A percentile compares a stretch with the other conserved stretches of the same genome.
These are phyloP conservation scores for Acipenser transmontanus DNA, from an alignment of 2,797 vertebrate species.

Conservation along the genomic window DNA sequence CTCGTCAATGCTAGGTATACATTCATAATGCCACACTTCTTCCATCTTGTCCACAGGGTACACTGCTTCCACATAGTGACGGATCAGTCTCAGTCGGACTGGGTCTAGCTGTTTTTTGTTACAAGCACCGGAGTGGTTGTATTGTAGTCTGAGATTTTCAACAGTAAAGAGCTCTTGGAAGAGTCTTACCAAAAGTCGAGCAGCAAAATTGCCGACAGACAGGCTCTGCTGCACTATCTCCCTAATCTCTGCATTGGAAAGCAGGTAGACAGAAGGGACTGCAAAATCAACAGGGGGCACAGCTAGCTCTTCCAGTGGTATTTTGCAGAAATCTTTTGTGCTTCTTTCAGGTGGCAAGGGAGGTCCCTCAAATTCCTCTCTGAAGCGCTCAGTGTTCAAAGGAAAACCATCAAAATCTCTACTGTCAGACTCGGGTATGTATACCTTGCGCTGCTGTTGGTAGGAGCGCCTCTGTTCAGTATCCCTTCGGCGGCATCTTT, in stretches of 20 bases:
- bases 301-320: constrained; percentile 85
- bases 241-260: constrained; percentile 85
- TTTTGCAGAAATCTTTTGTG: constrained; percentile 97
- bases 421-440: constrained; percentile 68
- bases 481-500: constrained; percentile 88
- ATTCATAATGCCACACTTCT: constrained; percentile 99
- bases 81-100: constrained; percentile 82
- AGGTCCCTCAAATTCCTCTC: constrained; percentile 79
- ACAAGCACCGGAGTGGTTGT: constrained; percentile 98
- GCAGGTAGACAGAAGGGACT: constrained; percentile 78
- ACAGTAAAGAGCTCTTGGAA: constrained; percentile 94
- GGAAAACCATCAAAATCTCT: constrained; percentile 66
- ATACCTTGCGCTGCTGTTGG: constrained; percentile 85
- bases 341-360: constrained; percentile 86
- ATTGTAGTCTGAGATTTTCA: constrained; percentile 94
- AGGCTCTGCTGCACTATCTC: constrained; percentile 96
- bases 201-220: constrained; percentile 93
- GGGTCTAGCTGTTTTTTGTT: constrained; percentile 98
- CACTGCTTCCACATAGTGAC: constrained; percentile 94
- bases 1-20: constrained; percentile 96
- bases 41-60: constrained; percentile 99
- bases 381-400: constrained; percentile 67
- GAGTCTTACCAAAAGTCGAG: constrained; percentile 87
- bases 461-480: constrained; percentile 90
- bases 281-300: constrained; percentile 85